phyloP scores from a whole-genome alignment of 2,888 invertebrate genomes.

The Acronicta aceris region DNA sequence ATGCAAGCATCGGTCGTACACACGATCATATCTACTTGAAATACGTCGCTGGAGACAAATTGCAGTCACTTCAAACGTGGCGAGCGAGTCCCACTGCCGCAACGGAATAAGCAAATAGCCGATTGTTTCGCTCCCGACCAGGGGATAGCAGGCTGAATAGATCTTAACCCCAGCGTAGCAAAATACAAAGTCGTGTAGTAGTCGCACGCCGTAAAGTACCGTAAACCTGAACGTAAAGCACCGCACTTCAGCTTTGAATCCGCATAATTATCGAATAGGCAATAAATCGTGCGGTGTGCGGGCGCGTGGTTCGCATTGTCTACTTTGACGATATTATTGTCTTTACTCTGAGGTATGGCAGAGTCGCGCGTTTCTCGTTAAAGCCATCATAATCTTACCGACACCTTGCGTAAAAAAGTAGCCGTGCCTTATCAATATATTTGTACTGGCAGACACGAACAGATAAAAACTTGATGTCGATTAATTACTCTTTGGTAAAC shows the following conservation, averaged over 20 bases:
- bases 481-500: slow-evolving; percentile 68
- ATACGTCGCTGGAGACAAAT: slow-evolving; percentile 85
- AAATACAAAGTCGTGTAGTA: slow-evolving; percentile 75
- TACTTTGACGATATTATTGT: slow-evolving; percentile 66
- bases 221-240: slow-evolving; percentile 79
- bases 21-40: slow-evolving; percentile 87
- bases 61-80: slow-evolving; percentile 84
- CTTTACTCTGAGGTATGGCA: slow-evolving; percentile 44
- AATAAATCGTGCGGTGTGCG: slow-evolving; percentile 79
- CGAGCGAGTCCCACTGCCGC: slow-evolving; percentile 75
- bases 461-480: slow-evolving; percentile 70
- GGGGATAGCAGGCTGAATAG: slow-evolving; percentile 60
- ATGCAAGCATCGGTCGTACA: slow-evolving; percentile 80
- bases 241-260: slow-evolving; percentile 81
- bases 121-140: slow-evolving; percentile 72
- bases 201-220: slow-evolving; percentile 74
- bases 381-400: slow-evolving; percentile 49
- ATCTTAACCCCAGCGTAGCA: slow-evolving; percentile 71
- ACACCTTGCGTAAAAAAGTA: slow-evolving; percentile 62
- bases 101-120: slow-evolving; percentile 78
- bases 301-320: slow-evolving; percentile 60
- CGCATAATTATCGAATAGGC: slow-evolving; percentile 85
- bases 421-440: slow-evolving; percentile 62
- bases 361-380: slow-evolving; percentile 36
- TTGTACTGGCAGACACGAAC: slow-evolving; percentile 61